Evolutionary conservation across 2,888 invertebrate genomes (phyloP), one percentile per base, ranked within the genome.

Genomic region (Caenorhabditis auriculariae): DNA sequence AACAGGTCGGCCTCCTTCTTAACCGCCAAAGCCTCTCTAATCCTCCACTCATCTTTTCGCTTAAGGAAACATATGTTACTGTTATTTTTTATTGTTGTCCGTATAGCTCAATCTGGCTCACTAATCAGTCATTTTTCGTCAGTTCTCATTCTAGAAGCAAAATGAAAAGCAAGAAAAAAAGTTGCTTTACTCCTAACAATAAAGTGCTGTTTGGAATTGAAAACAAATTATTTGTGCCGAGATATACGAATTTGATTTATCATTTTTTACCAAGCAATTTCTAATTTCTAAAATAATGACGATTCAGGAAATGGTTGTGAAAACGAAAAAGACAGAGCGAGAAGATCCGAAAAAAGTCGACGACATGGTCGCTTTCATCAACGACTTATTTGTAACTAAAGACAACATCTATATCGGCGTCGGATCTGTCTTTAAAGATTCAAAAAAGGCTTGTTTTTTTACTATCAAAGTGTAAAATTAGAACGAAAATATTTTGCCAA

Each of bases 281-380:
- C 24, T 51, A 15, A 37, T 19, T 7, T 35, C 6, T 19, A 23
- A 28, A 19, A 27, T 4, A 24, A 29, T 23, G 38, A 23, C 29
- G 28, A 54, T 69, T 54, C 54, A 74, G 74, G 74, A 74, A 52
- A 57, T 74, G 52, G 65, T 74, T 0, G 57, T 74, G 21, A 64
- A 62, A 48, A 74, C 74, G 19, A 72, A 74, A 50, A 67, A 65
- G 17, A 52, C 53, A 2, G 27, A 17, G 29, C 47, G 65, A 42
- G 60, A 63, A 19, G 65, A 72, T 57, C 67, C 65, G 43, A 50
- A 54, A 29, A 65, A 63, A 38, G 59, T 72, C 32, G 66, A 72
- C 24, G 61, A 69, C 37, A 65, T 64, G 46, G 59, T 70, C 1
- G 67, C 67, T 15, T 65, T 53, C 35, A 67, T 70, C 4, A 67